Base-by-base conservation (phyloP, 2,888 invertebrate genomes). In the Orthonevra nobilis region DNA sequence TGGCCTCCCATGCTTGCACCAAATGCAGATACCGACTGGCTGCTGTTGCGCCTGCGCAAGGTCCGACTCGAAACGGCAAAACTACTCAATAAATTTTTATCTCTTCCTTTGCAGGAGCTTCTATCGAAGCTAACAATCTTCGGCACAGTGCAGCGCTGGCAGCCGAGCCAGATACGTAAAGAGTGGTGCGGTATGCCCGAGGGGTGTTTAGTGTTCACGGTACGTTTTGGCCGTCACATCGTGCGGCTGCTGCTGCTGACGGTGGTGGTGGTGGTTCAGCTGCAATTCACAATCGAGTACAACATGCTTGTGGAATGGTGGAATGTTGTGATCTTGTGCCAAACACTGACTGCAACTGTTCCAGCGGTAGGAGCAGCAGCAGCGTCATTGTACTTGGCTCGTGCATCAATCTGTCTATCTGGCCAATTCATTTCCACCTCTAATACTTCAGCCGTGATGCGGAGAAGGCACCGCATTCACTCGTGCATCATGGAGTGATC, bases 351-450 rank as follows among this genome's bases (percentile, higher is more conserved):
- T 72, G 36, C 19, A 54, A 40, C 50, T 15, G 63, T 40, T n/a
- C n/a, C n/a, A n/a, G n/a, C n/a, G 42, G 44, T 38, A 58, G 34
- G 56, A 46, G 19, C 63, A 50, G 64, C 42, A 46, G 34, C 66
- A 60, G 72, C 60, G 54, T 72, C 54, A 60, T 66, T 66, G 77
- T 72, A 54, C 46, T 60, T 72, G 72, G 66, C 52, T 77, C 66
- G 66, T 66, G 72, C 66, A 79, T 79, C 79, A 79, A 79, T 79
- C 79, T 60, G 60, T 50, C 66, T 46, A 56, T 56, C 72, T 66
- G 66, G 56, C 73, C 72, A 73, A 79, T 72, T 79, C 79, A 79
- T 79, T 79, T 66, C 66, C 72, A 73, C 79, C 64, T 66, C 42
- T 56, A 66, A 79, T 72, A 38, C 17, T 15, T 69, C 52, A 40